These are phyloP conservation scores for Ctenoplectra terminalis DNA, from an alignment of 1,140 invertebrate genomes.

Conservation along the genomic window DNA sequence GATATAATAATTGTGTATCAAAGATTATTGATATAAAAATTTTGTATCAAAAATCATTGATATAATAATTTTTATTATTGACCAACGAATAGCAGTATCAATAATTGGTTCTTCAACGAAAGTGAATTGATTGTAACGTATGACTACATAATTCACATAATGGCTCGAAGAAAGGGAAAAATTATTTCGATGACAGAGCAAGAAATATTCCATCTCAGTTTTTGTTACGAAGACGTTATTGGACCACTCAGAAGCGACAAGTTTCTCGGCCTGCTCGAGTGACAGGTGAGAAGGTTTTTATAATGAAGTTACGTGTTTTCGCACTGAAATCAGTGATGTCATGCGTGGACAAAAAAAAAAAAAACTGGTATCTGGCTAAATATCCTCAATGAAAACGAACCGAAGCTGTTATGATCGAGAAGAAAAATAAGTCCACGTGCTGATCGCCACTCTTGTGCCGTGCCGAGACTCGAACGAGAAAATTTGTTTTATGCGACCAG, in stretches of 20 bases:
- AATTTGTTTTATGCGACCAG: neutral
- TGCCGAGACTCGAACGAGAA: neutral
- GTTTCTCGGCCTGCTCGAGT: neutral
- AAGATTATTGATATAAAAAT: no score
- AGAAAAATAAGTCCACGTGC: neutral
- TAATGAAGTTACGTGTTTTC: neutral
- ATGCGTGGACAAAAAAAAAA: no score
- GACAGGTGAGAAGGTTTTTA: conserved; percentile 17
- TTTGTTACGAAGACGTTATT: neutral
- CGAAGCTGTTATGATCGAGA: no score
- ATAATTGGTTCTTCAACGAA: neutral
- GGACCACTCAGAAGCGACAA: neutral
- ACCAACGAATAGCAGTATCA: no score
- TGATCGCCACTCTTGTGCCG: neutral
- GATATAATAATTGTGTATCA: no score
- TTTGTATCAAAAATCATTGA: no score
- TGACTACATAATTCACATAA: neutral
- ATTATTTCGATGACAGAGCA: neutral
- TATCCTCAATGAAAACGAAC: neutral
- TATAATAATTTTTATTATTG: no score
- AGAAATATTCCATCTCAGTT: neutral
- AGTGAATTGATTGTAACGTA: neutral
- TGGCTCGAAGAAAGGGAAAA: neutral
- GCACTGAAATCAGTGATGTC: neutral
- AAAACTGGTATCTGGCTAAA: neutral